These are phyloP conservation scores for Cladorhizidae sp. DNA, from an alignment of 37 sponge, comb jelly and placozoan genomes.

Conservation along the genomic window DNA sequence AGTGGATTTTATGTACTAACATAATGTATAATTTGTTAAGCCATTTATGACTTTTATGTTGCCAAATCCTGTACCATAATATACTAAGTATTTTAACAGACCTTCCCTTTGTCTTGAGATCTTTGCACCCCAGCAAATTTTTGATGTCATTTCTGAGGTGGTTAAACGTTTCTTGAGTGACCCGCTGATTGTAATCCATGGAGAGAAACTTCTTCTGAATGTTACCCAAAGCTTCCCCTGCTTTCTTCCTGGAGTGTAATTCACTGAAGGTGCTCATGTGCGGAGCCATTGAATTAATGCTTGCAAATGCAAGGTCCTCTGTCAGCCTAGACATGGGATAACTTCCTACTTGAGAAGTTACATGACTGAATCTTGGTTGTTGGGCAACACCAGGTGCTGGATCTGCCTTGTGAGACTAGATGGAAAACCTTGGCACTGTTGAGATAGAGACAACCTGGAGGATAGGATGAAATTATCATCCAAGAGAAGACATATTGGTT, in stretches of 20 bases:
- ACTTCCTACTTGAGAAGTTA: background rate
- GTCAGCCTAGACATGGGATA: slow-evolving; percentile 1
- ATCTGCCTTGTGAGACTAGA: background rate
- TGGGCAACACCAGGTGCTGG: background rate
- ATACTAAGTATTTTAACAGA: background rate
- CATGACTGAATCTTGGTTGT: slow-evolving; percentile 6
- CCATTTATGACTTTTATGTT: too few relatives aligned
- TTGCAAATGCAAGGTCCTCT: slow-evolving; percentile 20
- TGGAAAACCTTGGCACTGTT: background rate
- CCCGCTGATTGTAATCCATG: slow-evolving; percentile 2
- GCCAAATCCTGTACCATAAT: background rate
- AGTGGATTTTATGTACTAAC: too few relatives aligned
- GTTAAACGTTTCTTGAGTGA: slow-evolving; percentile 31
- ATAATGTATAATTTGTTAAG: too few relatives aligned
- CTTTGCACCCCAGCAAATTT: background rate
- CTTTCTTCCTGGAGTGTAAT: slow-evolving; percentile 18
- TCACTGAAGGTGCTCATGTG: slow-evolving; percentile 11
- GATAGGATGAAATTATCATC: background rate
- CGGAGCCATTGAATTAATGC: slow-evolving; percentile 7
- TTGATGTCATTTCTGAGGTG: slow-evolving; percentile 14
- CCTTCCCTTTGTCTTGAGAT: slow-evolving; percentile 26
- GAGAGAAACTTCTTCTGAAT: background rate
- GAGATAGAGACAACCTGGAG: background rate
- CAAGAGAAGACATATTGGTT: background rate
- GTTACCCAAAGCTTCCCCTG: background rate